phyloP scores from a whole-genome alignment of 2,888 invertebrate genomes.

The Malacosoma neustria region DNA sequence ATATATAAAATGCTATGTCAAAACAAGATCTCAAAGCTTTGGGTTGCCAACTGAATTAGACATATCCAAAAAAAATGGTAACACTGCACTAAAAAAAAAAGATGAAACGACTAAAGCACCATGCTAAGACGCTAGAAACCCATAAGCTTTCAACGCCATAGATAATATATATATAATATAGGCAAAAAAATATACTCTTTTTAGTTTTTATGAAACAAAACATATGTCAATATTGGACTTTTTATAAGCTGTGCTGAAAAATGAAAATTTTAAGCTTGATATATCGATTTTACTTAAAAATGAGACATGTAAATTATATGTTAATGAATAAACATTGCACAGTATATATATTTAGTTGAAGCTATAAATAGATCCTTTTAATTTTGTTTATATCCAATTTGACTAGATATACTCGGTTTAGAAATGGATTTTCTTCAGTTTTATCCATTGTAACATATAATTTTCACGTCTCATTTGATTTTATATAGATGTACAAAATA shows the following conservation, averaged over 20 bases:
- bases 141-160: slow-evolving; percentile 59
- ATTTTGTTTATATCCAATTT: too few species aligned
- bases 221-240: slow-evolving; percentile 65
- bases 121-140: slow-evolving; percentile 49
- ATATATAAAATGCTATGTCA: background rate
- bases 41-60: slow-evolving; percentile 46
- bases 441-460: too few species aligned
- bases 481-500: background rate
- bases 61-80: slow-evolving; percentile 22
- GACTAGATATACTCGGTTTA: too few species aligned
- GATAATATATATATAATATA: slow-evolving; percentile 16
- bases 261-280: slow-evolving; percentile 63
- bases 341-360: too few species aligned
- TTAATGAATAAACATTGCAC: too few species aligned
- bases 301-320: slow-evolving; percentile 4
- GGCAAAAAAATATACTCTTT: slow-evolving; percentile 7
- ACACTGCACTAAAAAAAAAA: slow-evolving; percentile 4
- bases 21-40: slow-evolving; percentile 33
- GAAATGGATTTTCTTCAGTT: too few species aligned
- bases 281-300: slow-evolving; percentile 18
- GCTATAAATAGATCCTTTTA: too few species aligned
- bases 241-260: slow-evolving; percentile 37
- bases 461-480: background rate
- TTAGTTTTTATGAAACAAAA: background rate
- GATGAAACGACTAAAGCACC: slow-evolving; percentile 19